Conservation (phyloP, 2,888 invertebrate species). For the Syrphus vitripennis region DNA sequence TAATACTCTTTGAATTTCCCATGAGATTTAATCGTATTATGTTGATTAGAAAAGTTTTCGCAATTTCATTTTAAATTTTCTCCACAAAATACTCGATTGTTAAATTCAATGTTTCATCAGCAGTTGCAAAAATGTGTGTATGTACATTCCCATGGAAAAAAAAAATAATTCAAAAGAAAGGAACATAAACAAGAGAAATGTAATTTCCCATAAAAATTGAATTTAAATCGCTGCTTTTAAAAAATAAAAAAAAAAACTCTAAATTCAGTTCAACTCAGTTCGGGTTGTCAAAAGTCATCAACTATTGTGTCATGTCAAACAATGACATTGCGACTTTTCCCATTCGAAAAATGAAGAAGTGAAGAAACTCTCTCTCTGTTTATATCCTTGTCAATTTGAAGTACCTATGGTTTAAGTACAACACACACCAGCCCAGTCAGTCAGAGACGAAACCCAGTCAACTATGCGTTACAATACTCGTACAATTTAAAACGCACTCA, state of each 20-base stretch:
- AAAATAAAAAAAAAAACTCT: not conserved
- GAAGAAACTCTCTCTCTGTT: not conserved
- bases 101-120: not conserved
- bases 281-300: constrained; percentile 68
- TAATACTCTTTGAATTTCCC: constrained; percentile 50
- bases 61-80: constrained; percentile 19
- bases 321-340: constrained; percentile 54
- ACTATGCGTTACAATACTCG: not conserved
- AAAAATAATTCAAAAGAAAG: not conserved
- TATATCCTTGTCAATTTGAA: constrained; percentile 26
- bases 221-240: constrained; percentile 39
- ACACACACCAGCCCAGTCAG: not conserved
- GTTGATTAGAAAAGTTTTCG: constrained; percentile 61
- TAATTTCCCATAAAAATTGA: constrained; percentile 68
- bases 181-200: constrained; percentile 8
- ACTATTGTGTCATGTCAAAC: constrained; percentile 65
- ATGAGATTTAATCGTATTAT: constrained; percentile 29
- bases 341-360: constrained; percentile 33
- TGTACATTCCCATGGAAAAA: not conserved
- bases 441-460: not conserved
- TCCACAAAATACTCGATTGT: not conserved
- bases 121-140: not conserved
- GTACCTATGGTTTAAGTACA: not conserved
- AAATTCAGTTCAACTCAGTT: constrained; percentile 8
- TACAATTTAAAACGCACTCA: constrained; percentile 43